These are phyloP conservation scores for Lagocephalus sceleratus DNA, from an alignment of 2,797 vertebrate species.

Conservation along the genomic window DNA sequence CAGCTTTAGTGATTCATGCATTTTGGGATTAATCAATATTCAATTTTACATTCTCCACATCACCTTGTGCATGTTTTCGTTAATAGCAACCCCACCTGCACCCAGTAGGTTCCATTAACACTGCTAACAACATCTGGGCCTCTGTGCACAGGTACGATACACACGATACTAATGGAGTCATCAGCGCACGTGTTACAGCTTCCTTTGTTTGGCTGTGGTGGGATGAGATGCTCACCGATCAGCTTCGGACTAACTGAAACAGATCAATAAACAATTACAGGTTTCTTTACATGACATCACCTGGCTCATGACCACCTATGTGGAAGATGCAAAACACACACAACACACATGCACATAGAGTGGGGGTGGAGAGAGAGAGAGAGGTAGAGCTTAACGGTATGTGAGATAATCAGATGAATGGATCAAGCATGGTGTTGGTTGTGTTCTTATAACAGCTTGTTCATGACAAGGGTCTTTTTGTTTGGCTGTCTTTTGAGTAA, in stretches of 20 bases:
- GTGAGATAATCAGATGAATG: not conserved
- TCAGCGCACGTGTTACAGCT: slow-evolving; percentile 17
- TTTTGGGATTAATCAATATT: too few species aligned
- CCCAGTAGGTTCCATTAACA: slow-evolving; percentile 7
- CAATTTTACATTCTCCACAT: too few species aligned
- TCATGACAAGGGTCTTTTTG: not conserved
- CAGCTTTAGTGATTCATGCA: too few species aligned
- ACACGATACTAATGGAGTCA: slow-evolving; percentile 32
- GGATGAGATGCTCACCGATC: slow-evolving; percentile 62
- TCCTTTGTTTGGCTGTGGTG: slow-evolving; percentile 53
- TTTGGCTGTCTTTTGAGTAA: not conserved
- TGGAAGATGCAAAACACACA: not conserved
- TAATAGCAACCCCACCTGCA: too few species aligned
- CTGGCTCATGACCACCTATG: slow-evolving; percentile 18
- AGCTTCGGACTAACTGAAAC: slow-evolving; percentile 56
- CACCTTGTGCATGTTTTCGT: too few species aligned
- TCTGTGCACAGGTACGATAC: slow-evolving; percentile 1
- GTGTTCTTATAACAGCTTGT: too few species aligned
- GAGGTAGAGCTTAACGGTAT: not conserved
- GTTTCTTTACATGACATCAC: slow-evolving; percentile 40
- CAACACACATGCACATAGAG: not conserved
- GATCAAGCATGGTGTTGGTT: too few species aligned
- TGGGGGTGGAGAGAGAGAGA: not conserved
- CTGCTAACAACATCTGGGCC: slow-evolving; percentile 6
- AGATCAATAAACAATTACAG: slow-evolving; percentile 70